Conservation (phyloP, 2,888 invertebrate species). For the Chalcis sispes region DNA sequence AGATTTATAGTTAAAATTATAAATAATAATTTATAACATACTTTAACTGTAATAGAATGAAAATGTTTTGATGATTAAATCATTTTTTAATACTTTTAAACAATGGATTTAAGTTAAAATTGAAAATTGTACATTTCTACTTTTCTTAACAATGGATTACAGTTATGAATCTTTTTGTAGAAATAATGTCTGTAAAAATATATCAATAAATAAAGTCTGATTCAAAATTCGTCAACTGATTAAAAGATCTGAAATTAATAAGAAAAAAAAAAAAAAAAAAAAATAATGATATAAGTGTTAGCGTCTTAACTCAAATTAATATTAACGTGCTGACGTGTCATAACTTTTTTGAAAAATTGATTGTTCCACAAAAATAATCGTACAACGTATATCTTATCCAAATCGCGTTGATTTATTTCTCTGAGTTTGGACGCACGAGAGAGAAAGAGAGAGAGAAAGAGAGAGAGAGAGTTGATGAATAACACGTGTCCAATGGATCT, state of each 20-base stretch:
- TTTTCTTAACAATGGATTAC: too few relatives aligned
- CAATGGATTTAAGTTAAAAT: too few relatives aligned
- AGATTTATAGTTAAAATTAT: too few relatives aligned
- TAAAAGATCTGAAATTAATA: conserved; percentile 22
- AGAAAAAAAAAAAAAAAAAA: background rate
- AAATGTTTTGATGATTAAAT: too few relatives aligned
- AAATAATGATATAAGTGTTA: conserved; percentile 23
- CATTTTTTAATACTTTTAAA: too few relatives aligned
- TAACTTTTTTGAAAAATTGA: conserved; percentile 41
- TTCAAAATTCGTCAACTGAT: conserved; percentile 17
- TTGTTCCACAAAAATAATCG: conserved; percentile 29
- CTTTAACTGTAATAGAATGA: too few relatives aligned
- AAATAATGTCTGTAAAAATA: too few relatives aligned
- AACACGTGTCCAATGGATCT: conserved; percentile 29
- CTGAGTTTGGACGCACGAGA: background rate
- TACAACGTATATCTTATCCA: conserved; percentile 34
- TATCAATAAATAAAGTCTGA: too few relatives aligned
- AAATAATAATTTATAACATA: too few relatives aligned
- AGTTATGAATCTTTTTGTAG: too few relatives aligned
- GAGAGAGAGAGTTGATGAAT: conserved; percentile 32
- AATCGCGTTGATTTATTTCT: conserved; percentile 44
- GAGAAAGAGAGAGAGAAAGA: too few relatives aligned
- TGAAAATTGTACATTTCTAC: too few relatives aligned
- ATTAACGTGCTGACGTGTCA: conserved; percentile 29
- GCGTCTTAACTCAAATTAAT: conserved; percentile 30